Percentiles rank a stretch among this genome's conserved stretches.
Evolutionary conservation across 2,888 invertebrate species (phyloP).

Genomic region (Scaptomyza polygonia): DNA sequence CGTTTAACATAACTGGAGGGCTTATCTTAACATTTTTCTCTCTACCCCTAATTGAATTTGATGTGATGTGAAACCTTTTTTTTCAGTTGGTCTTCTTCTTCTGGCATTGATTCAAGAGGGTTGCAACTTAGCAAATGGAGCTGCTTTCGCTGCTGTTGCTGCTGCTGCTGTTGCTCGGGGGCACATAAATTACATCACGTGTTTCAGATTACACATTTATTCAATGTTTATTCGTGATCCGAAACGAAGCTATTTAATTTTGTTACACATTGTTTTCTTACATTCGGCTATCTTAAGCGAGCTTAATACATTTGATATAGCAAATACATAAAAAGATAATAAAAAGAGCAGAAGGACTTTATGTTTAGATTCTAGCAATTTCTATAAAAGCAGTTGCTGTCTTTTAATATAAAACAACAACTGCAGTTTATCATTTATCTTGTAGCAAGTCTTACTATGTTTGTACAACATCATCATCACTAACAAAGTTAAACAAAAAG

Average conservation of each 20-base stretch:
- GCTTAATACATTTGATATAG: conserved; percentile 20
- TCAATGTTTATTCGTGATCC: conserved; percentile 25
- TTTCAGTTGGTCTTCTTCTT: neutral
- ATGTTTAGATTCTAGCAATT: too few relatives aligned
- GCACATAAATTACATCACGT: conserved; percentile 69
- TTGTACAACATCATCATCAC: too few relatives aligned
- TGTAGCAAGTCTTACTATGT: too few relatives aligned
- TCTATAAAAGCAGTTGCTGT: too few relatives aligned
- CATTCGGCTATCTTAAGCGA: conserved; percentile 2
- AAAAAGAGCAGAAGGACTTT: neutral
- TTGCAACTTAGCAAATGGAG: conserved; percentile 19
- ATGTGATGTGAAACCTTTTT: conserved; percentile 20
- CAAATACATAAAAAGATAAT: conserved; percentile 12
- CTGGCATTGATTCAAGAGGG: conserved; percentile 39
- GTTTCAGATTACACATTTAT: conserved; percentile 66
- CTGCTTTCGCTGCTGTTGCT: neutral
- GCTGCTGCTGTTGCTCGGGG: conserved; percentile 15
- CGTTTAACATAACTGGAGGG: conserved; percentile 24
- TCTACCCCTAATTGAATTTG: conserved; percentile 46
- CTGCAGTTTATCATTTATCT: too few relatives aligned
- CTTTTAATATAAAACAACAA: too few relatives aligned
- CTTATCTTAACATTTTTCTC: conserved; percentile 34
- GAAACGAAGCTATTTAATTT: conserved; percentile 31
- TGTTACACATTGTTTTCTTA: conserved; percentile 7
- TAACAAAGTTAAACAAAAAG: too few relatives aligned